Percentiles rank a stretch among this genome's conserved stretches.
phyloP scores from a whole-genome alignment of 2,888 invertebrate species.

The Tricholauxania praeusta region DNA sequence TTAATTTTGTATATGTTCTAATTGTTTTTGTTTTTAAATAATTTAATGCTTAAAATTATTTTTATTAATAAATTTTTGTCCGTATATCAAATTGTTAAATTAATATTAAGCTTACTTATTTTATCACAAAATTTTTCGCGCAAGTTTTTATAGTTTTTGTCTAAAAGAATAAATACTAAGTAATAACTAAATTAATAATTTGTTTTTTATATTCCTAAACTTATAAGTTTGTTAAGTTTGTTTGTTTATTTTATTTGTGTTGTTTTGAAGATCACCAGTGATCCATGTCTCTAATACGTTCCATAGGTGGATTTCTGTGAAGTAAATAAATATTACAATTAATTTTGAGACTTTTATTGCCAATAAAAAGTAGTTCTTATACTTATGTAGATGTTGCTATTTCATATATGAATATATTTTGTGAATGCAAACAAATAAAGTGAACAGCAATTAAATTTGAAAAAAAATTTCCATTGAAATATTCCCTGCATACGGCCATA shows the following conservation, averaged over 20 bases:
- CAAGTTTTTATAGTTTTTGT: background rate
- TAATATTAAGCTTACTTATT: slow-evolving; percentile 30
- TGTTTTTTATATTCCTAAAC: background rate
- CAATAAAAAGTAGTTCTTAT: background rate
- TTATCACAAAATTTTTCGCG: slow-evolving; percentile 4
- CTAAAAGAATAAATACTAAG: too few species aligned
- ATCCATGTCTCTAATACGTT: slow-evolving; percentile 65
- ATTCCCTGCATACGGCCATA: too few species aligned
- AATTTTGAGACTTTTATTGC: background rate
- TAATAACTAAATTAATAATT: background rate
- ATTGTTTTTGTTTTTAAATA: background rate
- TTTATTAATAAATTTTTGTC: background rate
- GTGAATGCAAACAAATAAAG: too few species aligned
- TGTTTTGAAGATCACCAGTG: slow-evolving; percentile 61
- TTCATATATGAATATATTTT: background rate
- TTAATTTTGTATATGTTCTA: background rate
- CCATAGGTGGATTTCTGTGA: slow-evolving; percentile 66
- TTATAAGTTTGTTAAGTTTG: slow-evolving; percentile 31
- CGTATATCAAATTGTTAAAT: background rate
- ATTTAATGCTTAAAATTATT: slow-evolving; percentile 8
- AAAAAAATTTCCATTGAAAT: background rate
- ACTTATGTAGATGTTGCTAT: background rate
- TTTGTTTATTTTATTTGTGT: slow-evolving; percentile 1
- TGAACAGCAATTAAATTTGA: too few species aligned
- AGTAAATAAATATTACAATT: slow-evolving; percentile 19